These are phyloP conservation scores for Zosterops japonicus DNA, from an alignment of 2,113 vertebrate species.

Conservation along the genomic window DNA sequence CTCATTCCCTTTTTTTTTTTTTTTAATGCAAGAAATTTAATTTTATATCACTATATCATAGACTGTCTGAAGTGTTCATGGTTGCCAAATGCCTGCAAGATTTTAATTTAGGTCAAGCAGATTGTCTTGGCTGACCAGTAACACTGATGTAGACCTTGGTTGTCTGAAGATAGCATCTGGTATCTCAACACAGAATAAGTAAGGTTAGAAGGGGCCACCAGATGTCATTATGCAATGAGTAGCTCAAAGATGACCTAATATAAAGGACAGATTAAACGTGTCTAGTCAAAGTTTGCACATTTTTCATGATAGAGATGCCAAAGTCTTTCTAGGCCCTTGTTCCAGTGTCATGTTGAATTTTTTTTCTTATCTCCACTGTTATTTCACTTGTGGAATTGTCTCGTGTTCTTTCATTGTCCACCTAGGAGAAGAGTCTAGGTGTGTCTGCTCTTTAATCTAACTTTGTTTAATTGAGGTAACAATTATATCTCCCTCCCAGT, in stretches of 20 bases:
- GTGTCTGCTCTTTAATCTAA: not conserved
- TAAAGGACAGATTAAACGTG: not conserved
- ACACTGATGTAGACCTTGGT: not conserved
- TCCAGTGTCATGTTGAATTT: not conserved
- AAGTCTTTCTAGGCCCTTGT: not conserved
- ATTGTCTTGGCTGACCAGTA: not conserved
- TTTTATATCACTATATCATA: not conserved
- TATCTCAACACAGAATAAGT: not conserved
- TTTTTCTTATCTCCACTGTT: not conserved
- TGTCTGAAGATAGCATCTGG: not conserved
- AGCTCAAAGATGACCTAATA: not conserved
- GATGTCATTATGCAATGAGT: not conserved
- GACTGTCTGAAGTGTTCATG: not conserved
- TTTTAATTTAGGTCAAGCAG: constrained; percentile 15
- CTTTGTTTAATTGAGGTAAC: not conserved
- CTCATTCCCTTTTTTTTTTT: not conserved
- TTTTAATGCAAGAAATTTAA: not conserved
- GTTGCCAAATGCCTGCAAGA: not conserved
- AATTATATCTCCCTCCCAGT: not conserved
- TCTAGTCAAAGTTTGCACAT: not conserved
- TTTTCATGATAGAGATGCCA: not conserved
- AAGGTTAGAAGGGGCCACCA: not conserved
- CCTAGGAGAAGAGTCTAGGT: not conserved
- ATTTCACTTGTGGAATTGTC: not conserved
- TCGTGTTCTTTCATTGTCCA: not conserved